Conservation (phyloP, 2,113 vertebrate species). For the Bucco capensis region DNA sequence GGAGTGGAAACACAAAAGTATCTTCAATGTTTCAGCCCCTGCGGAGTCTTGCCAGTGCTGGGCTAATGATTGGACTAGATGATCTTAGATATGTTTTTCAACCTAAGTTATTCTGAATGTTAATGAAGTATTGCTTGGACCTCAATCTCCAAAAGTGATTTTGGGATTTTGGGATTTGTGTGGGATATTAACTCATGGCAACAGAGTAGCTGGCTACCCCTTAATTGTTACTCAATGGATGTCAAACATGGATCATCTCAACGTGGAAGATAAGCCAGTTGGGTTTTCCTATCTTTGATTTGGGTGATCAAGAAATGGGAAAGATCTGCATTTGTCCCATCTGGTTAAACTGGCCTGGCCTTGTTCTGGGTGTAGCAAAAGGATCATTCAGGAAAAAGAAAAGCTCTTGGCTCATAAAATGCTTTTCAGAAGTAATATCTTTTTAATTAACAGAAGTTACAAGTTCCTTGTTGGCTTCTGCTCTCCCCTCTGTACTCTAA, state of each 20-base stretch:
- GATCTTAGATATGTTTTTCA: neutral
- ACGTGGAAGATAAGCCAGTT: accelerated
- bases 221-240: neutral
- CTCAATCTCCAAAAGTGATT: accelerated
- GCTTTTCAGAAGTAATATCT: neutral
- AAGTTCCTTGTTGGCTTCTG: neutral
- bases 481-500: neutral
- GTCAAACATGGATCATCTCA: accelerated
- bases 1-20: neutral
- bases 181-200: neutral
- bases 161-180: neutral
- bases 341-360: neutral
- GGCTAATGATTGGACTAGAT: neutral
- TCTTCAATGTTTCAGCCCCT: neutral
- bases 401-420: neutral
- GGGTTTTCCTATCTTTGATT: neutral
- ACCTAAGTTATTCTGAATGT: neutral
- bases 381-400: neutral
- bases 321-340: accelerated
- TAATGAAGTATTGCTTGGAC: neutral
- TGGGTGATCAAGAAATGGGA: neutral
- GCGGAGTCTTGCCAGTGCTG: neutral
- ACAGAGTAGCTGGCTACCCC: neutral
- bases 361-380: neutral
- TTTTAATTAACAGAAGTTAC: neutral